Conservation (phyloP, 2,888 invertebrate genomes). For the Mesodorylaimus sp. region DNA sequence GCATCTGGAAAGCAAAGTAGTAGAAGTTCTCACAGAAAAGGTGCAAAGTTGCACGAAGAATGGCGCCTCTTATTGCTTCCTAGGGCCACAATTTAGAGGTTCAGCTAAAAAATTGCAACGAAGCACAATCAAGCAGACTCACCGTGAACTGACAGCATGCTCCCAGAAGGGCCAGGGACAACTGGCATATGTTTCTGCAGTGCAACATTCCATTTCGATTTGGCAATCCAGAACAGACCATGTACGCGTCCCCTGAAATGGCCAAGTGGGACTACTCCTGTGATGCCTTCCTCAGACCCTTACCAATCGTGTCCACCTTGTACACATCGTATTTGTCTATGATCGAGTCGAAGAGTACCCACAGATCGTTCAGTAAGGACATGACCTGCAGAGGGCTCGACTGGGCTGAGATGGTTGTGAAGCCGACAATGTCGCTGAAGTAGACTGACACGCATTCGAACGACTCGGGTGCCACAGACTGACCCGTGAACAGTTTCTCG, state of each 20-base stretch:
- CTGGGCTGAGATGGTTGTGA: conserved; percentile 2
- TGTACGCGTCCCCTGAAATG: neutral
- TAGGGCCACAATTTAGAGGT: too few relatives aligned
- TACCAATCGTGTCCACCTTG: conserved; percentile 7
- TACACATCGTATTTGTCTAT: conserved; percentile 1
- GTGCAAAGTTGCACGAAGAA: too few relatives aligned
- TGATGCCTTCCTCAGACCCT: too few relatives aligned
- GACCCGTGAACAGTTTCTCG: conserved; percentile 5
- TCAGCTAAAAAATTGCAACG: too few relatives aligned
- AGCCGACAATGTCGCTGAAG: too few relatives aligned
- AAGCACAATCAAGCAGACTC: too few relatives aligned
- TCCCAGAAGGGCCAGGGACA: neutral
- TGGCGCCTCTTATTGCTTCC: too few relatives aligned
- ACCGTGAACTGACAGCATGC: neutral
- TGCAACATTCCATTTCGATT: neutral
- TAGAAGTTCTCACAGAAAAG: too few relatives aligned
- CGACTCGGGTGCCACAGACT: conserved; percentile 4
- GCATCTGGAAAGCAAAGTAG: neutral
- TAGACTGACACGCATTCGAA: conserved; percentile 8
- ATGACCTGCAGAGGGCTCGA: conserved; percentile 2
- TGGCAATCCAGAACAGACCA: neutral
- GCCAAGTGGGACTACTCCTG: too few relatives aligned
- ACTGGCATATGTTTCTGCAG: neutral
- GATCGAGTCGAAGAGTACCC: neutral
- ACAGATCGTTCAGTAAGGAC: conserved; percentile 3